Conservation (phyloP, 2,888 invertebrate species). For the Coenonympha glycerion region DNA sequence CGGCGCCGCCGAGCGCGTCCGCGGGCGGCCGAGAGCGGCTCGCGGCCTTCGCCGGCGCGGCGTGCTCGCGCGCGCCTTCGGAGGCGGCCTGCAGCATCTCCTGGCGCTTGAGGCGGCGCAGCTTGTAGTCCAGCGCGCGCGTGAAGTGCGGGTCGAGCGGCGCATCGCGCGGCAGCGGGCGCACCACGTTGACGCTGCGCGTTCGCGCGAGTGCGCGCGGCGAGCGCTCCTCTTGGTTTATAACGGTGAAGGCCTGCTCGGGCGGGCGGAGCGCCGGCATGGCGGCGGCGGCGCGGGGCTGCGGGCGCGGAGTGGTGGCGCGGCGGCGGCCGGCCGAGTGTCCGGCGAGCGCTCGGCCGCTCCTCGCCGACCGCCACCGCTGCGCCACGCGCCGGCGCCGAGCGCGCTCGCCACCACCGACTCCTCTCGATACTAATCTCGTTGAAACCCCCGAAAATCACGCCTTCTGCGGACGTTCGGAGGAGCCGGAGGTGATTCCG, state of each 20-base stretch:
- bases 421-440: too few relatives aligned
- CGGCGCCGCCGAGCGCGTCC: slow-evolving; percentile 38
- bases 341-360: slow-evolving; percentile 32
- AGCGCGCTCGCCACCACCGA: slow-evolving; percentile 38
- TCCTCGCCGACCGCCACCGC: slow-evolving; percentile 13
- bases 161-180: slow-evolving; percentile 48
- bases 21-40: slow-evolving; percentile 52
- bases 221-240: slow-evolving; percentile 35
- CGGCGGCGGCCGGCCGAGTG: slow-evolving; percentile 31
- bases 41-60: slow-evolving; percentile 33
- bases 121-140: slow-evolving; percentile 82
- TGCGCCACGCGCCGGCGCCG: slow-evolving; percentile 44
- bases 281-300: slow-evolving; percentile 38
- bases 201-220: slow-evolving; percentile 16
- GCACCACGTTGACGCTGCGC: slow-evolving; percentile 52
- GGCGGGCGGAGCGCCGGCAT: slow-evolving; percentile 54
- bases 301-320: slow-evolving; percentile 37
- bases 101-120: slow-evolving; percentile 80
- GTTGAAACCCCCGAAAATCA: too few relatives aligned
- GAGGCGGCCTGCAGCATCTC: slow-evolving; percentile 65
- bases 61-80: slow-evolving; percentile 69
- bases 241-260: slow-evolving; percentile 52
- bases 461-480: too few relatives aligned
- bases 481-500: too few relatives aligned
- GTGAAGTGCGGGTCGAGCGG: slow-evolving; percentile 76